A percentile compares a stretch with the other conserved stretches of the same genome.
phyloP scores from a whole-genome alignment of 2,797 vertebrate genomes.

The Gambelia wislizenii region DNA sequence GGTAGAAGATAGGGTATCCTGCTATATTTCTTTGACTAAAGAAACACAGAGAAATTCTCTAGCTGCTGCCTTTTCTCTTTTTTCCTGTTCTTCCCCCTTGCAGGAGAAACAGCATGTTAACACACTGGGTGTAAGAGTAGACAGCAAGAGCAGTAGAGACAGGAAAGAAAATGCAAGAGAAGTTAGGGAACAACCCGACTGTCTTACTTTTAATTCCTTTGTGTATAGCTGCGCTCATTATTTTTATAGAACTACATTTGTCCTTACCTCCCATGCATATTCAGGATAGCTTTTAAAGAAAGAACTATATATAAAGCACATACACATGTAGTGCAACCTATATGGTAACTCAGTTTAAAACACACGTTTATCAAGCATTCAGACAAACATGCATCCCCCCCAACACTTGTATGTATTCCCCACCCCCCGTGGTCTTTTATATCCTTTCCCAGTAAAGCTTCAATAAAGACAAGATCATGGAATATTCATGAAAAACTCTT shows the following conservation, averaged over 20 bases:
- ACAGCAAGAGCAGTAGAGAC: not conserved
- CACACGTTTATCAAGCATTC: conserved; percentile 19
- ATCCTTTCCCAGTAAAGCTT: conserved; percentile 23
- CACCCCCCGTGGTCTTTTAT: conserved; percentile 36
- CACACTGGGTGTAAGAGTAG: not conserved
- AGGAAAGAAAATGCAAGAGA: not conserved
- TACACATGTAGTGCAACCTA: not conserved
- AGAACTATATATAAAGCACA: conserved; percentile 36
- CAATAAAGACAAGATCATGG: conserved; percentile 62
- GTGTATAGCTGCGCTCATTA: not conserved
- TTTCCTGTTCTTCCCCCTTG: too few relatives aligned
- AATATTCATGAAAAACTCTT: conserved; percentile 61
- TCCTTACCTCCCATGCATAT: conserved; percentile 35
- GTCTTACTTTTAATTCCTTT: not conserved
- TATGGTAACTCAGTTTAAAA: conserved; percentile 36
- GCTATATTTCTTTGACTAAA: not conserved
- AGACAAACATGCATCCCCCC: not conserved
- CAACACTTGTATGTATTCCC: not conserved
- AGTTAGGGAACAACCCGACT: not conserved
- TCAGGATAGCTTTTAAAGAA: conserved; percentile 35
- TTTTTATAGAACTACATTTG: conserved; percentile 34
- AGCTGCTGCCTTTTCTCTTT: not conserved
- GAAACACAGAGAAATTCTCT: not conserved
- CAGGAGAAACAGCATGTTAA: not conserved
- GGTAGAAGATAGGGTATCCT: not conserved